phyloP scores from a whole-genome alignment of 1,140 invertebrate species.

The Bradynema listronoti region DNA sequence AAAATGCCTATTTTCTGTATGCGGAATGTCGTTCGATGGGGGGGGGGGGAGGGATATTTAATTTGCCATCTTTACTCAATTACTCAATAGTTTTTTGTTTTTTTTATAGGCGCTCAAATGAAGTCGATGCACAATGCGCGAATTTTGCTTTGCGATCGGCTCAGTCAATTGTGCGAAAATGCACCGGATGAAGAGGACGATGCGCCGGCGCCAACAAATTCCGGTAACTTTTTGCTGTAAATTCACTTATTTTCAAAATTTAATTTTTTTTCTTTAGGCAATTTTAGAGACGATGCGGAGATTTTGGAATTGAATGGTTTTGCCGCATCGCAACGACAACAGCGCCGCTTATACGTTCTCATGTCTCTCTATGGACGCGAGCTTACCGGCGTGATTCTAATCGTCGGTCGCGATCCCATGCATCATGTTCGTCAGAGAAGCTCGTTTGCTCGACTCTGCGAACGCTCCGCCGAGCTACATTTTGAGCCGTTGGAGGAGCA shows the following conservation, averaged over 20 bases:
- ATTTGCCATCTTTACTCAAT: conserved; percentile 1
- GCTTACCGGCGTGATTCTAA: conserved; percentile 64
- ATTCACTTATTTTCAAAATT: too few species aligned
- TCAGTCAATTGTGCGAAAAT: conserved; percentile 71
- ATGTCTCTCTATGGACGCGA: conserved; percentile 42
- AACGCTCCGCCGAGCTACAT: conserved; percentile 72
- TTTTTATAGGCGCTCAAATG: conserved; percentile 73
- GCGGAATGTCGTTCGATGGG: background rate
- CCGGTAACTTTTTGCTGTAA: too few species aligned
- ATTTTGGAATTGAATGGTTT: conserved; percentile 39
- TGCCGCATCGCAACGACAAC: too few species aligned
- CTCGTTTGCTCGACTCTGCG: conserved; percentile 63
- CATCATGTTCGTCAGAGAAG: conserved; percentile 69
- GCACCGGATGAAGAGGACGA: conserved; percentile 6
- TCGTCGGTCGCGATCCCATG: conserved; percentile 72
- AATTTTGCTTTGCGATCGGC: conserved; percentile 74
- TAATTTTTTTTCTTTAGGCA: background rate
- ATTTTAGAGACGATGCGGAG: conserved; percentile 6
- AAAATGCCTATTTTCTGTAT: background rate
- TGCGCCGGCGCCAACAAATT: background rate
- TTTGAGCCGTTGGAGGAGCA: conserved; percentile 78
- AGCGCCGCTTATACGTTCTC: conserved; percentile 35
- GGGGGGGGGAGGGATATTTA: conserved; percentile 1
- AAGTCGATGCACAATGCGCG: conserved; percentile 97
- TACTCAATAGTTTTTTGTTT: conserved; percentile 1